Conservation (phyloP, 2,888 invertebrate species). For the Sinopyrophorus schimmeli region DNA sequence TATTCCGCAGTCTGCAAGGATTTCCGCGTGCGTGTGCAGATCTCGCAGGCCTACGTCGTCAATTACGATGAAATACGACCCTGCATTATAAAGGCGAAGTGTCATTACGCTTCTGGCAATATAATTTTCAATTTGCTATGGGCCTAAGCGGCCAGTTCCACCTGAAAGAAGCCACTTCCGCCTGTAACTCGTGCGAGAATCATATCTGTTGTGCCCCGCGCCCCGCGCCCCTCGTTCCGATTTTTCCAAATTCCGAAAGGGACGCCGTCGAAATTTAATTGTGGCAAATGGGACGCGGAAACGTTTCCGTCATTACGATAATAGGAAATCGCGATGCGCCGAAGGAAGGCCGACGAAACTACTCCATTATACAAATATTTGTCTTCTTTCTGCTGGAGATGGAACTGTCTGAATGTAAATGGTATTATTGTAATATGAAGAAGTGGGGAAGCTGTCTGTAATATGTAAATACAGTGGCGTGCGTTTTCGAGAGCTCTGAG, state of each 20-base stretch:
- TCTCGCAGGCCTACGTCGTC: constrained; percentile 25
- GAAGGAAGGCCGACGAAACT: constrained; percentile 37
- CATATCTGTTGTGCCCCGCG: too few species aligned
- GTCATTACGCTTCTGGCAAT: constrained; percentile 18
- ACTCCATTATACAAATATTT: constrained; percentile 53
- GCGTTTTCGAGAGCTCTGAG: constrained; percentile 34
- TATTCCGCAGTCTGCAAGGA: constrained; percentile 35
- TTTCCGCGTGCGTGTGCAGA: constrained; percentile 35
- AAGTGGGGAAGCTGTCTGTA: constrained; percentile 46
- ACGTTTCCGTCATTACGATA: constrained; percentile 33
- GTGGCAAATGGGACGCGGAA: too few species aligned
- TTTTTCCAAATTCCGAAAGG: too few species aligned
- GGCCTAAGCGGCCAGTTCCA: background rate
- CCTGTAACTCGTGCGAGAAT: too few species aligned
- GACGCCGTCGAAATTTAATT: too few species aligned
- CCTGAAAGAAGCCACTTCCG: constrained; percentile 4
- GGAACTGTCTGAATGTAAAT: constrained; percentile 49
- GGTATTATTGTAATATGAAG: constrained; percentile 51
- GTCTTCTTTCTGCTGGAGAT: constrained; percentile 48
- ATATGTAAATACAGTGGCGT: constrained; percentile 46
- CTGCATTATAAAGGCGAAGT: constrained; percentile 23
- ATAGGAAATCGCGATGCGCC: constrained; percentile 28
- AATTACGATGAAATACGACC: constrained; percentile 26
- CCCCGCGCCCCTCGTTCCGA: too few species aligned
- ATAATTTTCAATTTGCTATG: constrained; percentile 20